Conservation (phyloP, 2,797 vertebrate species). For the Mus spretus region DNA sequence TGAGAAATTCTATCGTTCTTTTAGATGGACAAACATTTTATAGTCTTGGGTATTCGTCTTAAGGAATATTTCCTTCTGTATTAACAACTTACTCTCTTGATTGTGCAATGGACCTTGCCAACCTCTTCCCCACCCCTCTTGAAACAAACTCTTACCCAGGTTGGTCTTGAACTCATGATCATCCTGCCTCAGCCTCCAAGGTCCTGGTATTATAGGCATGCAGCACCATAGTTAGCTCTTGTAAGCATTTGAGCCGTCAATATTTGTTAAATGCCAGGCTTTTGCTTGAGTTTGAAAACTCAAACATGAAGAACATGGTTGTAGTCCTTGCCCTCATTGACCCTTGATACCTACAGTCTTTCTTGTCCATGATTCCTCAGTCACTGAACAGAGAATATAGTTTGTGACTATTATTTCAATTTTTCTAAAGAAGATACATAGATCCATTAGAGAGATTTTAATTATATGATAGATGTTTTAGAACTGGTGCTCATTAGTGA, state of each 20-base stretch:
- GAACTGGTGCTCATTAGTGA: not conserved
- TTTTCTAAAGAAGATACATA: not conserved
- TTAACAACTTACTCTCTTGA: not conserved
- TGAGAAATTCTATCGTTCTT: constrained; percentile 50
- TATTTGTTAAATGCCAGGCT: constrained; percentile 35
- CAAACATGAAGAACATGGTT: not conserved
- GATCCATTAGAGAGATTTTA: constrained; percentile 24
- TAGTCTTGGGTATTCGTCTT: not conserved
- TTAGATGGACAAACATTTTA: constrained; percentile 22
- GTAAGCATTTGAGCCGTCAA: constrained; percentile 37
- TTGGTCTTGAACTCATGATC: not conserved
- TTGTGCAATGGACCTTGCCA: not conserved
- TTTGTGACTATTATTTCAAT: constrained; percentile 45
- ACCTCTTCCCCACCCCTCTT: not conserved
- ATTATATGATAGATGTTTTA: constrained; percentile 22
- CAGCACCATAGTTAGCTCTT: not conserved
- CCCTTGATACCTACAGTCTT: not conserved
- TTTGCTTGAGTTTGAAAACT: constrained; percentile 31
- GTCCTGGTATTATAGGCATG: not conserved
- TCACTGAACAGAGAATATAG: constrained; percentile 54
- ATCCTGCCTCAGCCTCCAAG: not conserved
- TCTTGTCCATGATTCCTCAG: not conserved
- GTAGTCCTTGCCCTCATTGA: not conserved
- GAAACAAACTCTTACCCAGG: not conserved
- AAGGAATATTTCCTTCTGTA: constrained; percentile 20